Evolutionary conservation across 2,797 vertebrate genomes (phyloP).

Genomic region (Alexandromys oeconomus): DNA sequence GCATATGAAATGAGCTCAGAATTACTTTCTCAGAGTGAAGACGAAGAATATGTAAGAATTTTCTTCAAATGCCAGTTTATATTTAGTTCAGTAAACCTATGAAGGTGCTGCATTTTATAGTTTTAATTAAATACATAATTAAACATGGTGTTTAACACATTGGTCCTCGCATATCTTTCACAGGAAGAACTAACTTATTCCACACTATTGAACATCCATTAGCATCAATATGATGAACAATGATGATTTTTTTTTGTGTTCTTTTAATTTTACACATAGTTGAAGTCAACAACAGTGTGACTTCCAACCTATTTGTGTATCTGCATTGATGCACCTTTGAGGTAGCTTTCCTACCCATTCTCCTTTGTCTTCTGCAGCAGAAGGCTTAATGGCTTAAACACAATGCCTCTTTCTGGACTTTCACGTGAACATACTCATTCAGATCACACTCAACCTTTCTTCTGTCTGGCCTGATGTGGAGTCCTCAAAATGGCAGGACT

Average conservation of each 20-base stretch:
- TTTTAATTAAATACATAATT: constrained; percentile 67
- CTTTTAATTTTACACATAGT: constrained; percentile 41
- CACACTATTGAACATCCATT: not conserved
- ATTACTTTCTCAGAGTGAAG: not conserved
- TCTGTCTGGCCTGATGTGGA: not conserved
- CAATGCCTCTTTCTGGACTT: not conserved
- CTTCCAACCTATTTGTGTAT: not conserved
- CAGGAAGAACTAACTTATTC: not conserved
- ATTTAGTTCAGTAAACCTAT: constrained; percentile 29
- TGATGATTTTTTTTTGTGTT: not conserved
- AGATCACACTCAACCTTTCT: not conserved
- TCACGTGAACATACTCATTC: not conserved
- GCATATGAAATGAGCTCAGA: not conserved
- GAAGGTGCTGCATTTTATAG: constrained; percentile 29
- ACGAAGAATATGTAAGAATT: not conserved
- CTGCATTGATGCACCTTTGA: not conserved
- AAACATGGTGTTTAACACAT: not conserved
- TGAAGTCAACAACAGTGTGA: not conserved
- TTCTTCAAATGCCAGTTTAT: not conserved
- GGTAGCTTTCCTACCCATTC: not conserved
- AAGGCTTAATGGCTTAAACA: not conserved
- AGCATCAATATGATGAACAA: not conserved
- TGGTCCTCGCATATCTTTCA: not conserved
- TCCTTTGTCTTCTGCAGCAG: not conserved
- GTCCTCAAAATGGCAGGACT: too few relatives aligned